phyloP scores from a whole-genome alignment of 2,888 invertebrate genomes.

The Capitulum mitella region DNA sequence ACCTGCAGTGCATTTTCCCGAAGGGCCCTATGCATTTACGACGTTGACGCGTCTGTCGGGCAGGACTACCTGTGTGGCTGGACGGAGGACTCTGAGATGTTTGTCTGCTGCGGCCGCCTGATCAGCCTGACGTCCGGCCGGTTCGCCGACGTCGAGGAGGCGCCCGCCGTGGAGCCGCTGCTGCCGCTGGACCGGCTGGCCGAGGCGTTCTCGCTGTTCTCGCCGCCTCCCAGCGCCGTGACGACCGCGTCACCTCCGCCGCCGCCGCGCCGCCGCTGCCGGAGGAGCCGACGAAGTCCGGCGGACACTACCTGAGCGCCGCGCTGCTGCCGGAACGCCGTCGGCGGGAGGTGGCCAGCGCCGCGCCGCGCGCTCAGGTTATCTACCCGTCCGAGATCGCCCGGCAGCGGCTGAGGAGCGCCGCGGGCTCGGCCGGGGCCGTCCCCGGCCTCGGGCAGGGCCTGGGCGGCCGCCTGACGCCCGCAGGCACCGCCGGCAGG shows the following conservation, averaged over 20 bases:
- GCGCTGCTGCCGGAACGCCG: not conserved
- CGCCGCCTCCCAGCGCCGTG: not conserved
- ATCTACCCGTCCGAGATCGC: slow-evolving; percentile 14
- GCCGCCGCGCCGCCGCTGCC: no score
- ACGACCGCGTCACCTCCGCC: not conserved
- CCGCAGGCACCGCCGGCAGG: not conserved
- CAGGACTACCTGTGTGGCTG: not conserved
- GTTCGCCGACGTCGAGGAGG: not conserved
- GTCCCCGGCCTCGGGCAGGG: not conserved
- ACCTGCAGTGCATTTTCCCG: no score
- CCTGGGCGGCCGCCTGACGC: not conserved
- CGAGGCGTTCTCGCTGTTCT: not conserved
- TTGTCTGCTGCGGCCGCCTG: not conserved
- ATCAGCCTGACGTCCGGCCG: not conserved
- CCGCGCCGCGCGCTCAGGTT: not conserved
- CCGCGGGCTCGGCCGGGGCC: not conserved
- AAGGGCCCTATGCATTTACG: not conserved
- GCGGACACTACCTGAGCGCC: not conserved
- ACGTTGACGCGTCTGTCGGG: no score
- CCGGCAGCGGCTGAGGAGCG: not conserved
- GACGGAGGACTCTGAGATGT: not conserved
- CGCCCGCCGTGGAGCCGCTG: not conserved
- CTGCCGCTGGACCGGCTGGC: not conserved
- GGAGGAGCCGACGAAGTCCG: not conserved
- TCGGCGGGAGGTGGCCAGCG: not conserved